phyloP scores from a whole-genome alignment of 2,888 invertebrate species.

The Tachina lurida region DNA sequence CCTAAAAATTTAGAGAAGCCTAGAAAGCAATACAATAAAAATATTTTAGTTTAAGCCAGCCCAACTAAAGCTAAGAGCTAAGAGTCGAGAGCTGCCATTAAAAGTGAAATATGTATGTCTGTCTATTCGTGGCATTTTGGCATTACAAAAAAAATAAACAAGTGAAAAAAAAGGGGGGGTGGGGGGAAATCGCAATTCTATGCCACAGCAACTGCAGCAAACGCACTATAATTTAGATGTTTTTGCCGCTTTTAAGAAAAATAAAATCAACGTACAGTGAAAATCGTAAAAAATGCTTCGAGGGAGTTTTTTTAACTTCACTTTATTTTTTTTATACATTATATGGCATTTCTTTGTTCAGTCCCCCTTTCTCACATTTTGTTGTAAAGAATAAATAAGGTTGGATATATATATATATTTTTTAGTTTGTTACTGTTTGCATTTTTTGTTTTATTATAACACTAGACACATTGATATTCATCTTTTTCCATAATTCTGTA shows the following conservation, averaged over 20 bases:
- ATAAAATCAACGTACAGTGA: constrained; percentile 1
- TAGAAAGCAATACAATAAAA: not conserved
- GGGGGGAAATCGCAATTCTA: constrained; percentile 15
- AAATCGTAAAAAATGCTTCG: constrained; percentile 59
- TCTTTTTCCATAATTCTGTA: constrained; percentile 36
- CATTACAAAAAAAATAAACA: constrained; percentile 38
- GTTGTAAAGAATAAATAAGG: constrained; percentile 29
- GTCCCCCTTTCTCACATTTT: constrained; percentile 53
- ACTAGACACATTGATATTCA: constrained; percentile 68
- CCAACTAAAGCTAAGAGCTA: too few relatives aligned
- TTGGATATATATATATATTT: not conserved
- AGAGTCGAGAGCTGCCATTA: constrained; percentile 60
- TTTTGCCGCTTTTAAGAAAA: constrained; percentile 59
- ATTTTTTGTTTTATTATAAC: constrained; percentile 57
- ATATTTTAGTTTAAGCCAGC: constrained; percentile 25
- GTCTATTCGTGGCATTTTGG: constrained; percentile 56
- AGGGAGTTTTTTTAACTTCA: constrained; percentile 57
- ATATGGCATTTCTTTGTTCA: constrained; percentile 7
- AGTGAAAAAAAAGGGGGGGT: not conserved
- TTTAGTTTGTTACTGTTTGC: not conserved
- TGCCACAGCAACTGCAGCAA: constrained; percentile 21
- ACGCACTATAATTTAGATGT: constrained; percentile 71
- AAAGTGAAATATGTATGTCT: constrained; percentile 70
- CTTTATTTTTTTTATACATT: not conserved
- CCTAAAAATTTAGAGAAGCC: constrained; percentile 23